A percentile compares a stretch with the other conserved stretches of the same genome.
phyloP scores from a whole-genome alignment of 1,140 invertebrate genomes.

The Pogonomyrmex barbatus region DNA sequence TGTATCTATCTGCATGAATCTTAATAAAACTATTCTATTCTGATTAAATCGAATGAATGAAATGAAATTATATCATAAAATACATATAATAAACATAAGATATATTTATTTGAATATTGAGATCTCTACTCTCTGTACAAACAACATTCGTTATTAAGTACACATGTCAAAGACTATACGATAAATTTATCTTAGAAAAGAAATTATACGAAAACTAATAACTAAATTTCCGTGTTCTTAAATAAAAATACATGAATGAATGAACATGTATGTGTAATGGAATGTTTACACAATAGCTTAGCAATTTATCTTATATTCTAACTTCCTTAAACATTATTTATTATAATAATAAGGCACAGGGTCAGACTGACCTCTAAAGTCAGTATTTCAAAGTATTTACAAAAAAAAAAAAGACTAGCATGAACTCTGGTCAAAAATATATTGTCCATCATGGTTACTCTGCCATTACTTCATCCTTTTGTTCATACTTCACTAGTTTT shows the following conservation, averaged over 20 bases:
- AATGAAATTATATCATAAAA: conserved; percentile 2
- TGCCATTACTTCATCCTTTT: conserved; percentile 66
- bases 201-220: conserved; percentile 37
- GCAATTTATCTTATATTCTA: conserved; percentile 66
- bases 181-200: conserved; percentile 39
- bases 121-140: conserved; percentile 46
- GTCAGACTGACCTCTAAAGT: conserved; percentile 74
- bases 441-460: conserved; percentile 67
- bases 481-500: conserved; percentile 85
- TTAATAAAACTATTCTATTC: not conserved
- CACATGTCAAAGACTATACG: conserved; percentile 17
- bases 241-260: conserved; percentile 37
- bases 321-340: conserved; percentile 43
- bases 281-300: conserved; percentile 66
- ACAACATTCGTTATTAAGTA: conserved; percentile 19
- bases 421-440: conserved; percentile 40
- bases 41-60: not conserved
- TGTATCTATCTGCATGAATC: conserved; percentile 1
- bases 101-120: conserved; percentile 60
- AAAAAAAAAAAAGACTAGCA: conserved; percentile 70
- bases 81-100: conserved; percentile 45
- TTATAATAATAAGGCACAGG: conserved; percentile 72
- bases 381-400: conserved; percentile 74
- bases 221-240: conserved; percentile 13
- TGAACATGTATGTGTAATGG: conserved; percentile 49